Evolutionary conservation across 2,888 invertebrate genomes (phyloP), one percentile per base, ranked within the genome.

Genomic region (Xestia sexstrigata): DNA sequence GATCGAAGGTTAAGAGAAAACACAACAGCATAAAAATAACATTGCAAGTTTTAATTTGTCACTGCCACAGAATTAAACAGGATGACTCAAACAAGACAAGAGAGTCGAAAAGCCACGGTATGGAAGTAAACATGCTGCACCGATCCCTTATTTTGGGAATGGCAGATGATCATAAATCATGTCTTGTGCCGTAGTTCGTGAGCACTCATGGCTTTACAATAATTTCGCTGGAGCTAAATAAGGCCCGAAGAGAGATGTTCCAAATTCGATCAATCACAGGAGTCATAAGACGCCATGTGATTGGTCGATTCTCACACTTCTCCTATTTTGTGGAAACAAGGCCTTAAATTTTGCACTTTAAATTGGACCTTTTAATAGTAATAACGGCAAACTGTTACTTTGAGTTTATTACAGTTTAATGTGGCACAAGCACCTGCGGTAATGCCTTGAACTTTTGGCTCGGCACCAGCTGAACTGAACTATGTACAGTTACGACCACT

Each of bases 391-490:
- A 35, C 42, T 62, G 60, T 45, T 17, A 3, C 15, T 35, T 62
- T 47, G 9, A 70, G 15, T 55, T 78, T 39, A 63, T 71, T 55
- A 55, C 42, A 30, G 30, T 30, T 65, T 58, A 60, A 71, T 67
- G 62, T 78, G 49, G 49, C 49, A 23, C 15, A 39, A 35, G 62
- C 84, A 84, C 81, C 83, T 83, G 78, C 35, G 20, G 58, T 49
- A 42, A 58, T 60, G 70, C 78, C 85, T 76, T 84, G 76, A 84
- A 79, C 83, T 82, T 75, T 84, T 85, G 74, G 74, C 72, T 47
- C 70, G 17, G 49, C n/a, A 82, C 80, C 76, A 82, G 58, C 42
- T 70, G 11, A 60, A 73, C 63, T 84, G 30, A 73, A 69, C 71
- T 69, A 60, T 35, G 62, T 62, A 62, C 62, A 35, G 62, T 26